These are phyloP conservation scores for Typhlichthys eigenmanni DNA, from an alignment of 2,797 vertebrate species.

Conservation along the genomic window DNA sequence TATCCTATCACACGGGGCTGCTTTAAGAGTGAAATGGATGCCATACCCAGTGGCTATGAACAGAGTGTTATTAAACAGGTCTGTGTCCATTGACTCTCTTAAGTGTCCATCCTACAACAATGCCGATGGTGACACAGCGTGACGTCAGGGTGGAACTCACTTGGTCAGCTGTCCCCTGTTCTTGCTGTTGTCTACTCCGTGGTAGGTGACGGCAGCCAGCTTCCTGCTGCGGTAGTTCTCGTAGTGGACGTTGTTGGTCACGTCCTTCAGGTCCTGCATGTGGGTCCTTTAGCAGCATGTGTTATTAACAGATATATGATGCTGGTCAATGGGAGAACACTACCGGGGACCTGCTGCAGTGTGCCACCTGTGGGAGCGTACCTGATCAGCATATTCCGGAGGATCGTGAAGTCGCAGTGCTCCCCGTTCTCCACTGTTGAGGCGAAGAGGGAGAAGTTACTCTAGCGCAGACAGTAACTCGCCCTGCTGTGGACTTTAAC, in stretches of 20 bases:
- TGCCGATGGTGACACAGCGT: background rate
- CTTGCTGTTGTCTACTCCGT: conserved; percentile 92
- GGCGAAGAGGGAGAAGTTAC: conserved; percentile 1
- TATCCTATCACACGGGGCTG: no score
- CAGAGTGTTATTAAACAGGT: background rate
- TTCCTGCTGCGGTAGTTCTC: conserved; percentile 97
- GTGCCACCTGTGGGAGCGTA: conserved; percentile 42
- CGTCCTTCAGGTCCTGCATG: conserved; percentile 97
- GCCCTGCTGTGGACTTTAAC: background rate
- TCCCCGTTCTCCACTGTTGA: conserved; percentile 92
- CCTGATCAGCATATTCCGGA: conserved; percentile 98
- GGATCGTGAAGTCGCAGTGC: conserved; percentile 96
- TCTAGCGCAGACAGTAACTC: background rate
- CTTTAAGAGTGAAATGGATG: no score
- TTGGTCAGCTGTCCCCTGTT: conserved; percentile 92
- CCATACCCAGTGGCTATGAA: no score
- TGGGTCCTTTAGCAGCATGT: conserved; percentile 81
- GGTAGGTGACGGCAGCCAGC: conserved; percentile 92
- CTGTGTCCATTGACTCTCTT: background rate
- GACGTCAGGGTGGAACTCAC: conserved; percentile 70
- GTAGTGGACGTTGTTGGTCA: conserved; percentile 96
- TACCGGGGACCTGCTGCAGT: background rate
- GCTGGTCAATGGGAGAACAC: background rate
- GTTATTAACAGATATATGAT: no score
- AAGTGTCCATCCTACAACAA: background rate